These are phyloP conservation scores for Linepithema humile DNA, from an alignment of 1,140 invertebrate genomes.

Conservation along the genomic window DNA sequence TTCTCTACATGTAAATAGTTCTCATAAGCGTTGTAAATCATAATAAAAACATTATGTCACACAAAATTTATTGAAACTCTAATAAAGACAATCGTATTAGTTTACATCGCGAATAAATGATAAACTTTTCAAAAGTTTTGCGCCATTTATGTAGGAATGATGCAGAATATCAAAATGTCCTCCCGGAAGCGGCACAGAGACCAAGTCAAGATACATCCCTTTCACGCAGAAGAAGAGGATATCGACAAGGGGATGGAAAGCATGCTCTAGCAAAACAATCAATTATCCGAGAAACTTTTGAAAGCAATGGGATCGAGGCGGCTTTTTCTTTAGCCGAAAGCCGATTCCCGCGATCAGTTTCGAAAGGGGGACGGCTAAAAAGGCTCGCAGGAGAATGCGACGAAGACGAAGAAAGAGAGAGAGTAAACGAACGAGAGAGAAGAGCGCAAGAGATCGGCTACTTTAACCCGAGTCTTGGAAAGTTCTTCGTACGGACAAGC, in stretches of 20 bases:
- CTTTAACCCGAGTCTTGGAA: slow-evolving; percentile 77
- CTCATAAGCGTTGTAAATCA: not conserved
- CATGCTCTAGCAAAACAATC: slow-evolving; percentile 80
- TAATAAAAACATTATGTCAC: not conserved
- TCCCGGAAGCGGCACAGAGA: slow-evolving; percentile 17
- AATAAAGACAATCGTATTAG: not conserved
- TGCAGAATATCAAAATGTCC: not conserved
- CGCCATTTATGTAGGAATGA: not conserved
- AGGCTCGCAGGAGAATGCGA: not conserved
- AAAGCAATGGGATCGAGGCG: slow-evolving; percentile 66
- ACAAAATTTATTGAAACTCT: not conserved
- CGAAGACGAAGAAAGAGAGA: not conserved
- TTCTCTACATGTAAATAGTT: not conserved
- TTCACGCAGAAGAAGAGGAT: slow-evolving; percentile 45
- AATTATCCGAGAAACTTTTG: slow-evolving; percentile 81
- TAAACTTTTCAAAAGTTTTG: slow-evolving; percentile 23
- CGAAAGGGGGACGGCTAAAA: slow-evolving; percentile 53
- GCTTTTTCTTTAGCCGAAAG: slow-evolving; percentile 65
- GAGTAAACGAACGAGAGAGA: not conserved
- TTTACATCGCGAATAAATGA: not conserved
- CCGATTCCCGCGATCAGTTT: slow-evolving; percentile 77
- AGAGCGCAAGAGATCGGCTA: slow-evolving; percentile 67
- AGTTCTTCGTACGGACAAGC: slow-evolving; percentile 70
- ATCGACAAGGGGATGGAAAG: slow-evolving; percentile 66
- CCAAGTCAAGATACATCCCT: slow-evolving; percentile 24